Percentiles rank a stretch among this genome's conserved stretches.
phyloP scores from a whole-genome alignment of 2,113 vertebrate genomes.

The Heptranchias perlo region DNA sequence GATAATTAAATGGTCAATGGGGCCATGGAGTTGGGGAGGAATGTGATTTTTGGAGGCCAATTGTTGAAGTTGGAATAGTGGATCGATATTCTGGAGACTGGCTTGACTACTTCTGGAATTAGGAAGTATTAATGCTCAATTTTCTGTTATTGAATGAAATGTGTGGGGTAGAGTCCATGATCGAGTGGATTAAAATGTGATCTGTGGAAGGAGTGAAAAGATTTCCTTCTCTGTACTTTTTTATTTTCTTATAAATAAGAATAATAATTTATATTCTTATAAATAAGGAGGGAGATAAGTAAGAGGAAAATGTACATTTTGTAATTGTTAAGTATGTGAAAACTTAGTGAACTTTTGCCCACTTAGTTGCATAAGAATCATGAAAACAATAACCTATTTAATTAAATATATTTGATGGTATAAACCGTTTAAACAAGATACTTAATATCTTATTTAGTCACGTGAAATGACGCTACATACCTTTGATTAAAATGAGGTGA shows the following conservation, averaged over 20 bases:
- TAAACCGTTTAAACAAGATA: not conserved
- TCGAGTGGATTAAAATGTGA: not conserved
- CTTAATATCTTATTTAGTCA: not conserved
- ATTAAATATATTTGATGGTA: not conserved
- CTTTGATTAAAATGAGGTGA: no score
- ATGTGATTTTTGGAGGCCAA: not conserved
- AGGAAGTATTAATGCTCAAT: not conserved
- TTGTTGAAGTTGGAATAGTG: not conserved
- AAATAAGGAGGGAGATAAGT: not conserved
- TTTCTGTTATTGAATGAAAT: not conserved
- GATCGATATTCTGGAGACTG: not conserved
- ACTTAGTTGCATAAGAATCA: not conserved
- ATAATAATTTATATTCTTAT: not conserved
- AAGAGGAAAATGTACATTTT: not conserved
- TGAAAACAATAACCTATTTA: not conserved
- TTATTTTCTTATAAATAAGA: not conserved
- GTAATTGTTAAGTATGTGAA: not conserved
- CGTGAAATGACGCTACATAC: not conserved
- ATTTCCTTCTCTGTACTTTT: not conserved
- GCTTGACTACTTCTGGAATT: not conserved
- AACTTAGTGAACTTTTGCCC: not conserved
- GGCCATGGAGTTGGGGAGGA: not conserved
- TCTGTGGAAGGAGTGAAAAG: not conserved
- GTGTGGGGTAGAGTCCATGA: not conserved
- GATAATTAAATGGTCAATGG: not conserved